Evolutionary conservation across 2,113 vertebrate species (phyloP).

Genomic region (Mesocricetus auratus): DNA sequence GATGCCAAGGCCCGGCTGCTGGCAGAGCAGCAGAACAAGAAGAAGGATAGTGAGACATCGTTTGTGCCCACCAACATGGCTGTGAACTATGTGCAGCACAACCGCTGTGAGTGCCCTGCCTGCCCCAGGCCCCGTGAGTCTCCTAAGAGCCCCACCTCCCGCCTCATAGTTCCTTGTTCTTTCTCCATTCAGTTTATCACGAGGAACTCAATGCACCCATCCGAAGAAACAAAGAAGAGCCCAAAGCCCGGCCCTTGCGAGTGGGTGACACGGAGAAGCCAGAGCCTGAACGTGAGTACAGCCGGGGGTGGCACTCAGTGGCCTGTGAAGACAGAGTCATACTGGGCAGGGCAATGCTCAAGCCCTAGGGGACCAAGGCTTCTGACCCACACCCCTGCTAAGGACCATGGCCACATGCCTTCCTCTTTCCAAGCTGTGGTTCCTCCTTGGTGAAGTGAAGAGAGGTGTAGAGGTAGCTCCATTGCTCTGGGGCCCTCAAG

Average conservation of each 20-base stretch:
- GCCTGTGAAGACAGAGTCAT: not conserved
- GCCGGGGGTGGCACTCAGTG: not conserved
- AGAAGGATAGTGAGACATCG: constrained; percentile 96
- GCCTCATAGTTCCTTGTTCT: not conserved
- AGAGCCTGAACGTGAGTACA: constrained; percentile 93
- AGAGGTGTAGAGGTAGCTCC: not conserved
- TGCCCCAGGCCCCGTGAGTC: fast-evolving
- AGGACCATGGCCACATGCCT: not conserved
- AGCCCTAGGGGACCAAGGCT: not conserved
- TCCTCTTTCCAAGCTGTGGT: not conserved
- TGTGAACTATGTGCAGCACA: constrained; percentile 99
- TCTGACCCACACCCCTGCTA: not conserved
- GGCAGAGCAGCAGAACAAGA: constrained; percentile 98
- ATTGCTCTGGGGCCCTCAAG: not conserved
- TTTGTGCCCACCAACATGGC: constrained; percentile 99
- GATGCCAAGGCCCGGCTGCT: constrained; percentile 97
- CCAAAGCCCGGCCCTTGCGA: constrained; percentile 95
- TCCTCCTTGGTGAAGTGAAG: not conserved
- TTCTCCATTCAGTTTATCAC: constrained; percentile 91
- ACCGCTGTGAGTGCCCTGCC: constrained; percentile 92
- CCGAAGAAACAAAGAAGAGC: constrained; percentile 95
- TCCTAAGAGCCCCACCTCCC: fast-evolving
- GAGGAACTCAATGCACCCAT: constrained; percentile 96
- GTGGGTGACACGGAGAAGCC: constrained; percentile 98
- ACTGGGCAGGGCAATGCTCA: not conserved